Evolutionary conservation across 2,888 invertebrate genomes (phyloP).

Genomic region (Stenichneumon culpator): DNA sequence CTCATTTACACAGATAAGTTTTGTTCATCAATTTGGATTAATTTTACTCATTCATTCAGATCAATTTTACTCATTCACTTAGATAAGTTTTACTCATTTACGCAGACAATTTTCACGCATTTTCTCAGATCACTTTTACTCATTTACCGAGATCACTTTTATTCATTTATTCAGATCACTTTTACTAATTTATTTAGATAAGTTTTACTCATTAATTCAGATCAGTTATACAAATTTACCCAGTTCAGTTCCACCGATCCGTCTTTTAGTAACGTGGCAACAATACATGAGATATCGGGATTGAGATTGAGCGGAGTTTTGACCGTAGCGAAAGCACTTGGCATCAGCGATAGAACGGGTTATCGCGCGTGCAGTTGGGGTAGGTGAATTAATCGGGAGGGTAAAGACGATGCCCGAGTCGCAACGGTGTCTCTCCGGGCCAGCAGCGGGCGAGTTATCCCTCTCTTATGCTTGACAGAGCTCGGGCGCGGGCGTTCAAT

Average conservation of each 20-base stretch:
- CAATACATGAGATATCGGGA: conserved; percentile 46
- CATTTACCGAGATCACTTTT: neutral
- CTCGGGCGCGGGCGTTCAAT: conserved; percentile 76
- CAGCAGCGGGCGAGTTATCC: conserved; percentile 55
- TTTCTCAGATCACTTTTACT: too few species aligned
- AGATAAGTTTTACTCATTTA: too few species aligned
- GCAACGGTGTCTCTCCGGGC: conserved; percentile 24
- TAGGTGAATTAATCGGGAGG: conserved; percentile 57
- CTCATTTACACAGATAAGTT: too few species aligned
- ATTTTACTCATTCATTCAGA: too few species aligned
- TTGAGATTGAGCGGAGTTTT: conserved; percentile 46
- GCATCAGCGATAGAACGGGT: conserved; percentile 61
- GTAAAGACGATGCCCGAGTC: conserved; percentile 10
- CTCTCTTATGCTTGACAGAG: conserved; percentile 44
- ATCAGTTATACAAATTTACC: neutral
- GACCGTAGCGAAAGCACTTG: conserved; percentile 44
- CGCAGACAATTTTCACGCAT: too few species aligned
- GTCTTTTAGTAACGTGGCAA: conserved; percentile 1
- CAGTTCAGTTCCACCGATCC: neutral
- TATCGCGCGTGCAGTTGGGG: conserved; percentile 54
- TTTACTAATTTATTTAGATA: too few species aligned
- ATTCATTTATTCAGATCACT: too few species aligned
- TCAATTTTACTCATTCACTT: too few species aligned
- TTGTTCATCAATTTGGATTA: too few species aligned
- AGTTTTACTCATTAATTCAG: neutral